Base-by-base conservation (phyloP, 2,797 vertebrate genomes). In the Anableps anableps region DNA sequence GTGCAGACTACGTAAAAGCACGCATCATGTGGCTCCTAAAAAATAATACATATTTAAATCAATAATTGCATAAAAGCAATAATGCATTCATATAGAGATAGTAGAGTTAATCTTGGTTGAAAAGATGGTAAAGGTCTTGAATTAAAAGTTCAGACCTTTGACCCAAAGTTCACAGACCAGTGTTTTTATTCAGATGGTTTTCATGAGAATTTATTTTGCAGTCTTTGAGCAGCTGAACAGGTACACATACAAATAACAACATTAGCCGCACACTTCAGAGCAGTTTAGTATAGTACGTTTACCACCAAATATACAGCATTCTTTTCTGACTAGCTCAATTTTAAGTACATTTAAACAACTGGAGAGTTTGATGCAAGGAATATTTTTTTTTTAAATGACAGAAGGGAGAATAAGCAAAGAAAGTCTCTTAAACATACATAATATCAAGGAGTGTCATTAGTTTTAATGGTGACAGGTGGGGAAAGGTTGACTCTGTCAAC, bases 1-100 rank as follows among this genome's bases (percentile, higher is more conserved):
- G 50, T 17, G 11, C 16, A 83, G 34, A 50, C 45, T 78, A n/a
- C 74, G 50, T 70, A 48, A 85, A 84, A 75, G 45, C 80, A 75
- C 62, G 34, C 4, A 58, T 66, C 0, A 71, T 78, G 26, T 72
- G 38, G 80, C 62, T 43, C 62, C n/a, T 29, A 58, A 75, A 68
- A 43, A 43, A n/a, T 70, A n/a, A 70, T 45, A n/a, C 41, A 71
- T 29, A 47, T 47, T 45, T 47, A 17, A 71, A 47, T 29, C 41
- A 50, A 36, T 76, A 76, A 66, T 5, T 51, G 75, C 45, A 50
- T 26, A 50, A 38, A 36, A 11, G 58, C 3, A 45, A 23, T 13
- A 31, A 13, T 8, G 26, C 16, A 45, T n/a, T 70, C 23, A 72
- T 51, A 38, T 50, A 23, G 70, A 71, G 1, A 47, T 17, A 4